A percentile compares a stretch with the other conserved stretches of the same genome.
Conservation (phyloP, 2,888 invertebrate species). For the Philereme vetulata region DNA sequence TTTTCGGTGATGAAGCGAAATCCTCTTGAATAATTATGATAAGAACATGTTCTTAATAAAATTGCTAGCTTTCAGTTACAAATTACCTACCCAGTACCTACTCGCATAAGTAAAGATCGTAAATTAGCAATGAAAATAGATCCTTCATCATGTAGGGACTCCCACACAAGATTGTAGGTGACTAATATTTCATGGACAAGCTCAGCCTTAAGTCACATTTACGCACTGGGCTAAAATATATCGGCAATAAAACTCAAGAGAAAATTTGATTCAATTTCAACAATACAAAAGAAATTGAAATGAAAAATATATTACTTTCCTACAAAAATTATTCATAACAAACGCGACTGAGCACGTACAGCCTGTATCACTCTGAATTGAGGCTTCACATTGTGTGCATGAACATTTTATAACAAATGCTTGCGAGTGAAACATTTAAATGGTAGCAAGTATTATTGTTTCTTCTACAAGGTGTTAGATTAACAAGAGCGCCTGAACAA, state of each 20-base stretch:
- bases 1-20: slow-evolving; percentile 2
- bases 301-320: neutral
- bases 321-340: neutral
- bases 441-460: neutral
- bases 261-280: neutral
- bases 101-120: neutral
- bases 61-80: neutral
- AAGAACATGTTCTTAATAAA: too few relatives aligned
- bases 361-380: neutral
- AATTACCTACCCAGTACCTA: neutral
- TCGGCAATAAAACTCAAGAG: neutral
- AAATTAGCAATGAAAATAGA: neutral
- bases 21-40: neutral
- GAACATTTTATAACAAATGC: too few relatives aligned
- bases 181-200: neutral
- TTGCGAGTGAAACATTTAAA: neutral
- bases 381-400: too few relatives aligned
- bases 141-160: neutral
- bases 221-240: neutral
- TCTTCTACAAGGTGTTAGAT: slow-evolving; percentile 47
- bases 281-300: neutral
- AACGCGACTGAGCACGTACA: neutral
- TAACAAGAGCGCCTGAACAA: slow-evolving; percentile 54
- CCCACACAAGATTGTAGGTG: neutral
- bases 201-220: neutral